Evolutionary conservation across 2,113 vertebrate species (phyloP).

Genomic region (Pholis gunnellus): DNA sequence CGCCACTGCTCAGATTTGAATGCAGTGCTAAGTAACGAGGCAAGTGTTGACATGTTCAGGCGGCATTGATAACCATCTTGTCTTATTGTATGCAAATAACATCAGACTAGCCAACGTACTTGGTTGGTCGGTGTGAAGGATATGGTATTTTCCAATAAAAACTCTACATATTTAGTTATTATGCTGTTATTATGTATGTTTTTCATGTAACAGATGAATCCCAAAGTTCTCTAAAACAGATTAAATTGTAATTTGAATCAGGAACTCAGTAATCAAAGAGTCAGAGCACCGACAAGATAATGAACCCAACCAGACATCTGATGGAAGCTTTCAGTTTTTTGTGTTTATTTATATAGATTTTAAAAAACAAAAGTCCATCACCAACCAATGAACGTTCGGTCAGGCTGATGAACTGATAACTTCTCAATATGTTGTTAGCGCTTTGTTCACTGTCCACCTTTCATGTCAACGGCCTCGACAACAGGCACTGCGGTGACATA

Average conservation of each 20-base stretch:
- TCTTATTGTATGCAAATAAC: neutral
- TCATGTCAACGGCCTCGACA: neutral
- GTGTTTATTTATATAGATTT: too few relatives aligned
- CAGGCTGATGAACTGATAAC: neutral
- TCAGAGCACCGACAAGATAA: neutral
- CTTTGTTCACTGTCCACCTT: neutral
- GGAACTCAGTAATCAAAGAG: neutral
- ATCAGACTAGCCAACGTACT: neutral
- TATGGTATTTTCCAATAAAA: too few relatives aligned
- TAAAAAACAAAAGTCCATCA: neutral
- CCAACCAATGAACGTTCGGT: neutral
- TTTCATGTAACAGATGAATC: neutral
- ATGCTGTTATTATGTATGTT: too few relatives aligned
- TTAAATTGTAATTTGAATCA: too few relatives aligned
- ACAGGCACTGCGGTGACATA: neutral
- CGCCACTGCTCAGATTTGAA: neutral
- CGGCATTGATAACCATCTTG: neutral
- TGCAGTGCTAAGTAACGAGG: neutral
- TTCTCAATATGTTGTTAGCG: neutral
- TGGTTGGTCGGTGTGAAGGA: too few relatives aligned
- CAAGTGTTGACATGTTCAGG: neutral
- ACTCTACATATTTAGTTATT: too few relatives aligned
- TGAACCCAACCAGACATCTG: neutral
- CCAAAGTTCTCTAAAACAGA: neutral
- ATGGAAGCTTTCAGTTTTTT: neutral